Base-by-base conservation (phyloP, 2,797 vertebrate genomes). In the Oreochromis mossambicus region DNA sequence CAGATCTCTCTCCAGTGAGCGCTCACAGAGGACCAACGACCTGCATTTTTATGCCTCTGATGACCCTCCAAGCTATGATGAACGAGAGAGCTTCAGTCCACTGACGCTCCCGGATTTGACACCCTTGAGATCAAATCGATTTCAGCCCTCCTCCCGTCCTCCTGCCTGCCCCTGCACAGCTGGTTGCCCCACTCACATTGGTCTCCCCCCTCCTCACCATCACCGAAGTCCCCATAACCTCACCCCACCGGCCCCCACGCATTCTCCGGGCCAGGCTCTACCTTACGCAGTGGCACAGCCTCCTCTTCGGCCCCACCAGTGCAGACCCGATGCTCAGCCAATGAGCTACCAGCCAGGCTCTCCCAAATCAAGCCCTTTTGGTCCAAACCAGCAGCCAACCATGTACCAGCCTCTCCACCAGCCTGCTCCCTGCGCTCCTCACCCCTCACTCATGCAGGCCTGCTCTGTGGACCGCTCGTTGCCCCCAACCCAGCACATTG, bases 51-150 rank as follows among this genome's bases (percentile, higher is more conserved):
- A 95, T 82, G 91, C 94, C 55, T 96, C 96, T 15, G 97, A 97
- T 90, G 97, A 97, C 80, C 97, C 97, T 6, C 96, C 97, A 4
- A 97, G 96, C 83, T 97, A 97, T 14, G 97, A 97, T 70, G 97
- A 97, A 63, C 94, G 96, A 86, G 96, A 97, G 79, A 96, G 97
- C 83, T 97, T 97, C 83, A 97, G 96, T 88, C 96, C 96, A 1
- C 91, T 96, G 26, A 78, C 93, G 84, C 87, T 95, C 46, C 95
- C 94, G 51, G 95, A 97, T 91, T 89, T 97, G 83, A 91, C 94
- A 4, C 77, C 82, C 34, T 92, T 92, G 58, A 95, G 92, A 83
- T 83, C 91, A 77, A 94, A 90, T 79, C 93, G 89, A 36, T 96
- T 95, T 89, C 95, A 96, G 21, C 90, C 96, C 15, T 85, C 91